Evolutionary conservation across 2,797 vertebrate genomes (phyloP).

Genomic region (Pantherophis vulpinus): DNA sequence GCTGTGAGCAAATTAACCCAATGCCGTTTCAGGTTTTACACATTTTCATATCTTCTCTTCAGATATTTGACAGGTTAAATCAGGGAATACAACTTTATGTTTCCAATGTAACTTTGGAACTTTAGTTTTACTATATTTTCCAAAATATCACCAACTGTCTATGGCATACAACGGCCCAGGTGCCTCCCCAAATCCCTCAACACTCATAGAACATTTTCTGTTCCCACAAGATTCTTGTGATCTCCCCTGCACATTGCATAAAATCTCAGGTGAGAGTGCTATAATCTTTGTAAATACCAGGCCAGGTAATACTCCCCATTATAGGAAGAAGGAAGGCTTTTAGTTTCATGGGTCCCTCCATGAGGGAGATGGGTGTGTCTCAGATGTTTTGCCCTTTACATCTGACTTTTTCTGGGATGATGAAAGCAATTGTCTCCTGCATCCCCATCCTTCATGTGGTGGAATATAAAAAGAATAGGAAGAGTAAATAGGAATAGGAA

Average conservation of each 20-base stretch:
- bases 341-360: background rate
- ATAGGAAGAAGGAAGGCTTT: background rate
- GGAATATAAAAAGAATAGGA: background rate
- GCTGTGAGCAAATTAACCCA: background rate
- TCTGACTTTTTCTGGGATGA: background rate
- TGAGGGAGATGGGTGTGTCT: background rate
- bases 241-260: background rate
- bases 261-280: background rate
- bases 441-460: background rate
- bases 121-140: background rate
- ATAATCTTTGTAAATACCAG: background rate
- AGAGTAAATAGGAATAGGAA: background rate
- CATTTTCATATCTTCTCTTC: constrained; percentile 12
- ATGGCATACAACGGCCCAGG: background rate
- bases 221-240: background rate
- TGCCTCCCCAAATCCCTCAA: background rate
- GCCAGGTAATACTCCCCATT: background rate
- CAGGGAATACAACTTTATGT: constrained; percentile 45
- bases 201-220: background rate
- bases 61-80: background rate
- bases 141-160: background rate
- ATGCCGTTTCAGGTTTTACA: constrained; percentile 1
- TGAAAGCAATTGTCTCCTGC: background rate
- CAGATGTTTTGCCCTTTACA: background rate
- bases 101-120: background rate